Percentiles rank a stretch among this genome's conserved stretches.
Evolutionary conservation across 2,113 vertebrate genomes (phyloP).

Genomic region (Diphyllodes magnificus): DNA sequence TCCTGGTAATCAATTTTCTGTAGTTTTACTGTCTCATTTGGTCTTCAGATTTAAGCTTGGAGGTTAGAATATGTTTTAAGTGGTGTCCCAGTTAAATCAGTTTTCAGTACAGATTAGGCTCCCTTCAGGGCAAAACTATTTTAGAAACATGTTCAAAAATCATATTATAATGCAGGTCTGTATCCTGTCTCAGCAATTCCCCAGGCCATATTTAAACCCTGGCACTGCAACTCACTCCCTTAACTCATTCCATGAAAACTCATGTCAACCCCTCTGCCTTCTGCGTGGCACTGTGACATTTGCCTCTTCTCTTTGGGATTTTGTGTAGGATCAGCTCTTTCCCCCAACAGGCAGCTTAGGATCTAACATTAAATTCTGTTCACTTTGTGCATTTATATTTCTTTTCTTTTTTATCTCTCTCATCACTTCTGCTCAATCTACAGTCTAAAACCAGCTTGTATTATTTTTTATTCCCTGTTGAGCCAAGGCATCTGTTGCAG

Average conservation of each 20-base stretch:
- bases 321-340: not conserved
- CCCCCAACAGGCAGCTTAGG: not conserved
- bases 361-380: not conserved
- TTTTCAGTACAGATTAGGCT: not conserved
- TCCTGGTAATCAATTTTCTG: not conserved
- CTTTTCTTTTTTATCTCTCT: not conserved
- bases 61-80: not conserved
- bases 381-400: not conserved
- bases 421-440: not conserved
- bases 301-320: not conserved
- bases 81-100: not conserved
- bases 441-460: not conserved
- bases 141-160: constrained; percentile 7
- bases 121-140: constrained; percentile 1
- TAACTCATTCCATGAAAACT: not conserved
- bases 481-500: constrained; percentile 46
- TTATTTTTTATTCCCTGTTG: constrained; percentile 23
- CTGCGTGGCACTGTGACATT: not conserved
- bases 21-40: not conserved
- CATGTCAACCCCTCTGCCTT: not conserved
- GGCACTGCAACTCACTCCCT: not conserved
- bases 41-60: not conserved
- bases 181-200: not conserved
- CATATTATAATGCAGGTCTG: not conserved
- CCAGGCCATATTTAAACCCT: not conserved